Evolutionary conservation across 2,797 vertebrate genomes (phyloP).

Genomic region (Hemitrygon akajei): DNA sequence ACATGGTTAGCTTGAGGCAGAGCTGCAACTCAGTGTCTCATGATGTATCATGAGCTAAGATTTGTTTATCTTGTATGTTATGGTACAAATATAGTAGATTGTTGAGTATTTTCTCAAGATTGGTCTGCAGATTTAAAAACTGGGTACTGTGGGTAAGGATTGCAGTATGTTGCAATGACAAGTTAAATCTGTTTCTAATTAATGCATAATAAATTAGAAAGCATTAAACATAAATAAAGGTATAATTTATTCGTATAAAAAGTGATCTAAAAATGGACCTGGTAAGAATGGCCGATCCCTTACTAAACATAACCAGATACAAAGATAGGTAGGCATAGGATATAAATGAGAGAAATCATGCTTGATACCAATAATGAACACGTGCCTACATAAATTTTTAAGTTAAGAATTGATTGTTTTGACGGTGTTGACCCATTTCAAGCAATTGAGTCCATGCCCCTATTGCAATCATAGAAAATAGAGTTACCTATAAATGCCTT

Average conservation of each 20-base stretch:
- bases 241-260: background rate
- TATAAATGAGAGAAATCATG: background rate
- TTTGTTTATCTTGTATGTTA: background rate
- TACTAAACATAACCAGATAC: background rate
- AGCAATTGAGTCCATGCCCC: background rate
- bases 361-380: background rate
- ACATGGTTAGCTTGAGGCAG: background rate
- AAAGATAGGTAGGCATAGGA: background rate
- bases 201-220: background rate
- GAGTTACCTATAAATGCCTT: background rate
- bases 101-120: background rate
- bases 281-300: background rate
- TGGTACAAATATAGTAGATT: background rate
- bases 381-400: background rate
- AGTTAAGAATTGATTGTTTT: background rate
- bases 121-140: background rate
- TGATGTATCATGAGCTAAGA: background rate
- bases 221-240: background rate
- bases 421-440: background rate
- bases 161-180: background rate
- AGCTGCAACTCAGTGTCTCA: background rate
- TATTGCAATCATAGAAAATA: background rate
- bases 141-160: background rate
- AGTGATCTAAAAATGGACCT: background rate
- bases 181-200: background rate